A percentile compares a stretch with the other conserved stretches of the same genome.
phyloP scores from a whole-genome alignment of 2,797 vertebrate genomes.

The Sciurus carolinensis region DNA sequence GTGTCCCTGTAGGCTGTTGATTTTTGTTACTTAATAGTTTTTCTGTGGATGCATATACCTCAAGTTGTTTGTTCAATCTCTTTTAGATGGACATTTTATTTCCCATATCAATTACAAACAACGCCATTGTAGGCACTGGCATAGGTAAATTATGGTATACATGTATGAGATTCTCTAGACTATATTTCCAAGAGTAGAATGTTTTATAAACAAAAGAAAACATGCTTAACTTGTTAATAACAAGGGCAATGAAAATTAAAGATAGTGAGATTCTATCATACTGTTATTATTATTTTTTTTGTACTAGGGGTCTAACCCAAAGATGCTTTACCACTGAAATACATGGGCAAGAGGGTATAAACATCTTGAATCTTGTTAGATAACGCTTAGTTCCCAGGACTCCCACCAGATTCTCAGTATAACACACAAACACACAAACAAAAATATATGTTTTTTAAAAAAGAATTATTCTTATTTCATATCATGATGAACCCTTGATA shows the following conservation, averaged over 20 bases:
- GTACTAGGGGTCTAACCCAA: no score
- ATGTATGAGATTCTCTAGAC: background rate
- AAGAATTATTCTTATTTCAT: background rate
- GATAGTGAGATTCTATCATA: no score
- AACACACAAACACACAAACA: no score
- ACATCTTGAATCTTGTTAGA: background rate
- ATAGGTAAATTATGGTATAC: background rate
- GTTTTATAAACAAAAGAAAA: background rate
- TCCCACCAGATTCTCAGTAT: background rate
- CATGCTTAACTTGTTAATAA: background rate
- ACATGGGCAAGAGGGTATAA: background rate
- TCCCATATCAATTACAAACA: conserved; percentile 6
- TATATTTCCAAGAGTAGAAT: background rate
- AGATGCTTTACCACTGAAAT: no score
- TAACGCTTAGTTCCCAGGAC: conserved; percentile 1
- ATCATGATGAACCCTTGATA: background rate
- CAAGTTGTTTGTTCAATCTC: background rate
- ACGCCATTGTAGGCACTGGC: background rate
- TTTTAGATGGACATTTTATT: background rate
- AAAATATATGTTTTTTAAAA: background rate
- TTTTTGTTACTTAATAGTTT: conserved; percentile 12
- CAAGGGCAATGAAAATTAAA: background rate
- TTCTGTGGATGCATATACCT: background rate
- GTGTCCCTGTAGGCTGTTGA: background rate
- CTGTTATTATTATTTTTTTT: no score